Conservation (phyloP, 2,113 vertebrate genomes). For the Lathamus discolor region DNA sequence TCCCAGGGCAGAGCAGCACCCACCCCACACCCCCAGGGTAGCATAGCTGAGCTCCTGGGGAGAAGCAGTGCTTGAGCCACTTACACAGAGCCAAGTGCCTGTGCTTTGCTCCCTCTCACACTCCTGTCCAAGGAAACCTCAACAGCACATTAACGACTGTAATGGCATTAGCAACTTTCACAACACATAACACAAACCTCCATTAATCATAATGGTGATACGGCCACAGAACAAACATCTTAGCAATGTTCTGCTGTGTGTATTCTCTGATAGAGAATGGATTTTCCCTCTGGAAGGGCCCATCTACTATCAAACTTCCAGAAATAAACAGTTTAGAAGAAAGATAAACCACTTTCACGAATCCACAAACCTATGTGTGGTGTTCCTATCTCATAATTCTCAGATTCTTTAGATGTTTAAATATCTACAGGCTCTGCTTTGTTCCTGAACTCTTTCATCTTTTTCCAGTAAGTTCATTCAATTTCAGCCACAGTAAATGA, state of each 20-base stretch:
- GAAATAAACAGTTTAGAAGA: not conserved
- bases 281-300: not conserved
- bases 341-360: not conserved
- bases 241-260: not conserved
- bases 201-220: not conserved
- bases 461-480: not conserved
- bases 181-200: not conserved
- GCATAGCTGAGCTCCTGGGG: rapidly evolving
- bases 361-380: rapidly evolving
- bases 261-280: not conserved
- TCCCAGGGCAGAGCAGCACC: not conserved
- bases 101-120: not conserved
- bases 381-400: not conserved
- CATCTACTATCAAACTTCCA: not conserved
- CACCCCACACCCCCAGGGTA: rapidly evolving
- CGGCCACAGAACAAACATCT: not conserved
- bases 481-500: not conserved
- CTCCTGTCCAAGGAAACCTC: not conserved
- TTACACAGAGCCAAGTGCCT: too few relatives aligned
- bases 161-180: not conserved
- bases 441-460: not conserved
- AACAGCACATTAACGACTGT: not conserved
- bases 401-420: not conserved
- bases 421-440: not conserved
- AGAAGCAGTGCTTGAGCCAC: not conserved